A percentile compares a stretch with the other conserved stretches of the same genome.
Evolutionary conservation across 2,888 invertebrate genomes (phyloP).

Genomic region (Thymelicus acteon): DNA sequence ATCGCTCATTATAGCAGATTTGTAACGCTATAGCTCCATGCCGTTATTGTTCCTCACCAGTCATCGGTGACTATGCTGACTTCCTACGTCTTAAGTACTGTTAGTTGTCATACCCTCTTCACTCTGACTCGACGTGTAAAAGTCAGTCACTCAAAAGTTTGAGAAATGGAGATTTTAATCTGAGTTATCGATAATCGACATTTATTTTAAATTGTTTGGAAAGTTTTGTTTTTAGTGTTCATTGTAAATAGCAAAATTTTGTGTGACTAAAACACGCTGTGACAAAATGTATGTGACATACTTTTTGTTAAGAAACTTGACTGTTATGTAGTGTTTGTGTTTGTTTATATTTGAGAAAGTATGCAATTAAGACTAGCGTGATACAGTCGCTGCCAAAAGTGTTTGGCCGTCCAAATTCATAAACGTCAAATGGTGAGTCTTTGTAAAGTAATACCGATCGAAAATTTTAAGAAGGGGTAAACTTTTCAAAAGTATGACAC

Average conservation of each 20-base stretch:
- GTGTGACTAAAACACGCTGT: neutral
- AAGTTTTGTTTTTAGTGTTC: too few species aligned
- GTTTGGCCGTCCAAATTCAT: neutral
- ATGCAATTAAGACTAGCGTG: slow-evolving; percentile 2
- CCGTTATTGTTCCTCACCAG: neutral
- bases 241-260: too few species aligned
- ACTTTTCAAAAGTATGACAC: too few species aligned
- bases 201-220: too few species aligned
- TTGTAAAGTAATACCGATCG: neutral
- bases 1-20: slow-evolving; percentile 7
- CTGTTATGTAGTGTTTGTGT: slow-evolving; percentile 23
- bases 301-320: slow-evolving; percentile 5
- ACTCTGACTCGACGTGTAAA: slow-evolving; percentile 3
- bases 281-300: neutral
- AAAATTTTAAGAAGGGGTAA: too few species aligned
- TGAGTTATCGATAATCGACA: too few species aligned
- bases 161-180: too few species aligned
- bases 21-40: neutral
- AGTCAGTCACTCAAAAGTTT: neutral
- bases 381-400: slow-evolving; percentile 11
- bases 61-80: neutral
- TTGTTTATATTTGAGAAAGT: slow-evolving; percentile 18
- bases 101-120: slow-evolving; percentile 9
- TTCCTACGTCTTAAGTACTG: neutral
- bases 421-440: neutral